Percentiles rank a stretch among this genome's conserved stretches.
Evolutionary conservation across 2,888 invertebrate species (phyloP).

Genomic region (Chrysomela aeneicollis): DNA sequence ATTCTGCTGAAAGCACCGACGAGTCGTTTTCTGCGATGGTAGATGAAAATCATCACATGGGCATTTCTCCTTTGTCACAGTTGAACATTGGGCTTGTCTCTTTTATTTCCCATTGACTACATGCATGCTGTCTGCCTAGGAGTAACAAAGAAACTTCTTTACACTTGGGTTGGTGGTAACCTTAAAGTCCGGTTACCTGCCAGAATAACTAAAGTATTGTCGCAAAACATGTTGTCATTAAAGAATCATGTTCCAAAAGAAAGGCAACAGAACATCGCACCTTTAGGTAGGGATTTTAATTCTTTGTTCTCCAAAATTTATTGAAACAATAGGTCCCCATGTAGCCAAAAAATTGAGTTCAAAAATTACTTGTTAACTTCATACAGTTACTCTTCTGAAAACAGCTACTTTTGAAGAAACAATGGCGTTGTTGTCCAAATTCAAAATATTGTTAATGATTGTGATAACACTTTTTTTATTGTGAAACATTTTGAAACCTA

Average conservation of each 20-base stretch:
- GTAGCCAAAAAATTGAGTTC: conserved; percentile 20
- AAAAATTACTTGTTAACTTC: conserved; percentile 18
- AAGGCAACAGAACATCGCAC: conserved; percentile 42
- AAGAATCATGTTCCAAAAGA: conserved; percentile 35
- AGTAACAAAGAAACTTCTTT: conserved; percentile 22
- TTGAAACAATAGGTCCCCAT: no score
- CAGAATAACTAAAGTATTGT: conserved; percentile 23
- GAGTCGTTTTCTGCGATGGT: conserved; percentile 12
- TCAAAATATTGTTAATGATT: conserved; percentile 17
- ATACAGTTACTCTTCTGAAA: conserved; percentile 21
- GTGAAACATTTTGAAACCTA: conserved; percentile 19
- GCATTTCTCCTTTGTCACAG: conserved; percentile 19
- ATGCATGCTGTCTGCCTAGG: conserved; percentile 29
- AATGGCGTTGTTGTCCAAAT: conserved; percentile 18
- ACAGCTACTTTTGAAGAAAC: conserved; percentile 18
- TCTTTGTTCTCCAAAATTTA: no score
- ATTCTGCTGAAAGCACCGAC: conserved; percentile 23
- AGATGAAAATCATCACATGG: conserved; percentile 26
- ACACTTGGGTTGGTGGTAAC: conserved; percentile 26
- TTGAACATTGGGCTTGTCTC: conserved; percentile 25
- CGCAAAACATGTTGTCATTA: conserved; percentile 27
- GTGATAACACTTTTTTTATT: conserved; percentile 19
- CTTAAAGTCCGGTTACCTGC: conserved; percentile 21
- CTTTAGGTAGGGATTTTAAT: conserved; percentile 25
- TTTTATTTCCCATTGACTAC: conserved; percentile 29